Evolutionary conservation across 2,797 vertebrate species (phyloP).

Genomic region (Eospalax fontanierii): DNA sequence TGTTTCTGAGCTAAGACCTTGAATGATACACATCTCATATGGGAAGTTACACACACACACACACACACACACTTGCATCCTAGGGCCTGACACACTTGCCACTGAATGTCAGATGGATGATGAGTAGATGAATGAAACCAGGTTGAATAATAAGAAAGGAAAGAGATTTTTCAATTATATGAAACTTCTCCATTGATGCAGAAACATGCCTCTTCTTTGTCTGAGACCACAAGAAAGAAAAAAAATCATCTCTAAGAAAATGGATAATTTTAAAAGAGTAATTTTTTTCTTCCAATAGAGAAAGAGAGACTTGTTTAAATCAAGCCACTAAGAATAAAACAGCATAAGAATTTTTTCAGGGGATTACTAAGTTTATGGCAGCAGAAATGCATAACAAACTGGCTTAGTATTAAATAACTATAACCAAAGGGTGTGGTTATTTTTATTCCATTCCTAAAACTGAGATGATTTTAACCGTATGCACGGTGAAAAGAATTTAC

Average conservation of each 20-base stretch:
- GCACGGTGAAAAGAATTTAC: constrained; percentile 48
- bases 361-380: constrained; percentile 52
- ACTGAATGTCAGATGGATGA: constrained; percentile 6
- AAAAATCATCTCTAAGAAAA: constrained; percentile 35
- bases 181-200: constrained; percentile 52
- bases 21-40: constrained; percentile 13
- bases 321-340: background rate
- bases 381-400: constrained; percentile 63
- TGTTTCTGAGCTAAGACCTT: constrained; percentile 7
- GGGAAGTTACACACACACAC: background rate
- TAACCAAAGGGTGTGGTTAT: constrained; percentile 12
- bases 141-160: constrained; percentile 51
- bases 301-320: constrained; percentile 29
- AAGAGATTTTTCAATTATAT: constrained; percentile 44
- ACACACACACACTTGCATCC: background rate
- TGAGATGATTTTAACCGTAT: constrained; percentile 3
- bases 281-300: constrained; percentile 23
- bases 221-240: constrained; percentile 16
- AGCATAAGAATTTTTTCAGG: constrained; percentile 58
- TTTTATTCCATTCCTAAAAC: constrained; percentile 52
- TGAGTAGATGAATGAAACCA: constrained; percentile 13
- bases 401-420: constrained; percentile 40
- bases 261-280: constrained; percentile 56
- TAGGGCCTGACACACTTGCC: background rate
- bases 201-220: constrained; percentile 44